A percentile compares a stretch with the other conserved stretches of the same genome.
phyloP scores from a whole-genome alignment of 2,888 invertebrate species.

The Xanthia icteritia region DNA sequence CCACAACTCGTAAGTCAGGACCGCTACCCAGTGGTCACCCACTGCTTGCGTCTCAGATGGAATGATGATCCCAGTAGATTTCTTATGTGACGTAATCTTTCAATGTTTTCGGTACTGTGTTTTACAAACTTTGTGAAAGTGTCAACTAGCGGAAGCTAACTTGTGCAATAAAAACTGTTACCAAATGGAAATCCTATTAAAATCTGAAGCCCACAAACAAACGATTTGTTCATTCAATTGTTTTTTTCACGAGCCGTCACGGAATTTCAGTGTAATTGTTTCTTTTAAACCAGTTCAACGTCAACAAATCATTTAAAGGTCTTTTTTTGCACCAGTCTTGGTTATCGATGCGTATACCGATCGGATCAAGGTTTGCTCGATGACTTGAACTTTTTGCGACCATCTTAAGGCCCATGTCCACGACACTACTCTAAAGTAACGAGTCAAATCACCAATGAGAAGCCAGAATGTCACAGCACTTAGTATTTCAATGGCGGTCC shows the following conservation, averaged over 20 bases:
- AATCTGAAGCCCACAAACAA: constrained; percentile 2
- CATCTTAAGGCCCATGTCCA: not conserved
- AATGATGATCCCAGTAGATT: not conserved
- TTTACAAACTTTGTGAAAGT: constrained; percentile 13
- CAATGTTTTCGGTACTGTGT: not conserved
- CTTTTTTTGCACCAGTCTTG: constrained; percentile 45
- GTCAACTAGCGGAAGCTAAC: constrained; percentile 11
- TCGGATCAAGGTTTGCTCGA: constrained; percentile 40
- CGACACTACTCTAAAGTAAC: not conserved
- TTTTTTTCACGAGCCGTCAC: constrained; percentile 42
- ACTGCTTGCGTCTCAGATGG: not conserved
- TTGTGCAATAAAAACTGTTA: constrained; percentile 22
- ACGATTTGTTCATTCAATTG: constrained; percentile 34
- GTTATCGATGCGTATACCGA: constrained; percentile 31
- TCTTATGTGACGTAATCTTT: no score
- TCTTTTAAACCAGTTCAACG: constrained; percentile 25
- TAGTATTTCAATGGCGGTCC: no score
- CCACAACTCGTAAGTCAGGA: no score
- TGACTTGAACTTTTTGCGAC: constrained; percentile 39
- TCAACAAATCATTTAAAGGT: constrained; percentile 10
- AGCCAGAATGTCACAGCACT: not conserved
- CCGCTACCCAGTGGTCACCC: no score
- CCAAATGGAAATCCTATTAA: constrained; percentile 41
- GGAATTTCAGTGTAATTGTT: constrained; percentile 36
- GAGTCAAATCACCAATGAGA: not conserved